phyloP scores from a whole-genome alignment of 2,888 invertebrate species.

The Philopedon plagiatum region DNA sequence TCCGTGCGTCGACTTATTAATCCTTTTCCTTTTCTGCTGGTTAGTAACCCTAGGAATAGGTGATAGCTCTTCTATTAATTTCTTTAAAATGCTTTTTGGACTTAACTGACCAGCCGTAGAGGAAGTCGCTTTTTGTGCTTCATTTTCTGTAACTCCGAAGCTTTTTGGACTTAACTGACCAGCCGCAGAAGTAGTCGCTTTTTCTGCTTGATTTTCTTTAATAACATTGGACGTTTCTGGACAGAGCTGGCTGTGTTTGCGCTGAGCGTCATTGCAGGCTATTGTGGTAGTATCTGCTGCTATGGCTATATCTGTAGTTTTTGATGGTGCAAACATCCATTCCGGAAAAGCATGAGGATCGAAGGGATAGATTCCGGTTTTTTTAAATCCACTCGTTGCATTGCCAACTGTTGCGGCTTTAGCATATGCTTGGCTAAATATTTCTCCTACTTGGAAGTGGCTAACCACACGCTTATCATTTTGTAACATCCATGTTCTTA shows the following conservation, averaged over 20 bases:
- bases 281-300: background rate
- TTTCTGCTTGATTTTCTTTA: background rate
- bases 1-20: background rate
- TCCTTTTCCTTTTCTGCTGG: background rate
- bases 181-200: background rate
- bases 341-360: constrained; percentile 55
- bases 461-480: constrained; percentile 60
- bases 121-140: background rate
- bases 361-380: constrained; percentile 53
- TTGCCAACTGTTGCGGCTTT: constrained; percentile 55
- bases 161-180: background rate
- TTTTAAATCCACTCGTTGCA: constrained; percentile 55
- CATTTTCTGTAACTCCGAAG: background rate
- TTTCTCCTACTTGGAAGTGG: constrained; percentile 55
- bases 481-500: constrained; percentile 55
- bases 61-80: background rate
- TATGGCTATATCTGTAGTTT: constrained; percentile 51
- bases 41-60: background rate
- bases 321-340: constrained; percentile 56
- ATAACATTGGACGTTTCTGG: no score
- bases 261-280: background rate
- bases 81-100: background rate
- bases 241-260: background rate
- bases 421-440: constrained; percentile 58
- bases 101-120: constrained; percentile 1